Percentiles rank a stretch among this genome's conserved stretches.
These are phyloP conservation scores for Isichthys henryi DNA, from an alignment of 2,113 vertebrate genomes.

Conservation along the genomic window DNA sequence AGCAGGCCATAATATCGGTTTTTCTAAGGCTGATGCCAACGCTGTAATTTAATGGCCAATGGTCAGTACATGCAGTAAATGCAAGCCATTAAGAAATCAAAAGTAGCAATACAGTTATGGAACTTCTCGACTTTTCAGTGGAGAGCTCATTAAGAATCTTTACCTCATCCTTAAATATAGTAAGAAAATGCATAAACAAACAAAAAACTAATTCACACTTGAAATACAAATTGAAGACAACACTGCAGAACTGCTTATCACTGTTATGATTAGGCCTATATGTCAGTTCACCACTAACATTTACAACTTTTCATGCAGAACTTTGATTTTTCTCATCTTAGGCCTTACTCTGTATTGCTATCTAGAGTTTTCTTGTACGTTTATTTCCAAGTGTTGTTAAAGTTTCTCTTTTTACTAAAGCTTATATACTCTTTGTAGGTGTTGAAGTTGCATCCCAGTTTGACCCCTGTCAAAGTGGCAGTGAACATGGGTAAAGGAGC, in stretches of 20 bases:
- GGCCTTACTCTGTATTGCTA: neutral
- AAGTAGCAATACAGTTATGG: neutral
- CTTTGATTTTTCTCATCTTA: neutral
- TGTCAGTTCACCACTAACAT: neutral
- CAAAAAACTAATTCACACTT: neutral
- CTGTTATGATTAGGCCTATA: neutral
- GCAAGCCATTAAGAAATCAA: neutral
- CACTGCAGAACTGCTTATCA: neutral
- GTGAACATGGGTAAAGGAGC: conserved; percentile 77
- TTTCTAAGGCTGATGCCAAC: neutral
- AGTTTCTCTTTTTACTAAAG: neutral
- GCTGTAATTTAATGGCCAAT: neutral
- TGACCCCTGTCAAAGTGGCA: conserved; percentile 85
- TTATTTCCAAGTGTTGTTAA: neutral
- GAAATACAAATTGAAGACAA: neutral
- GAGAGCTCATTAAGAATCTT: neutral
- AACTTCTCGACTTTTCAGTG: neutral
- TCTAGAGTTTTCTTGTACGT: neutral
- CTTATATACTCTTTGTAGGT: conserved; percentile 57
- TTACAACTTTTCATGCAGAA: neutral
- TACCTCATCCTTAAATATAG: neutral
- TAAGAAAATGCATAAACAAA: neutral
- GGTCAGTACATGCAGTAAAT: neutral
- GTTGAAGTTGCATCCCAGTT: conserved; percentile 83
- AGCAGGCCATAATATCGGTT: neutral